Conservation (phyloP, 2,888 invertebrate genomes). For the Hoplodrina blanda region DNA sequence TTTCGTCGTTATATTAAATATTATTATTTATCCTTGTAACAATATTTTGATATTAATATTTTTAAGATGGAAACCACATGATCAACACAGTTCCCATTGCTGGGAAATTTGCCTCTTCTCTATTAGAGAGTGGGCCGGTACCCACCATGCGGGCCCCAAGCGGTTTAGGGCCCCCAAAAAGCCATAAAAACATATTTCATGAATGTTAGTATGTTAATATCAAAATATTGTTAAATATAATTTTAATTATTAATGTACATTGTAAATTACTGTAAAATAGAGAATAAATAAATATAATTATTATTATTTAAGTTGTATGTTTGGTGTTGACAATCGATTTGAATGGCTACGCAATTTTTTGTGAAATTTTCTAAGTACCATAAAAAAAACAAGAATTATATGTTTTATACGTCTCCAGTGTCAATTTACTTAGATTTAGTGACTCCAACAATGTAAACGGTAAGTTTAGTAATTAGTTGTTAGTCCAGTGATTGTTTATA, state of each 20-base stretch:
- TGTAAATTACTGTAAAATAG: conserved; percentile 65
- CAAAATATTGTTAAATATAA: conserved; percentile 24
- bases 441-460: conserved; percentile 15
- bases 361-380: background rate
- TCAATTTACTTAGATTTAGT: background rate
- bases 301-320: conserved; percentile 44
- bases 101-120: background rate
- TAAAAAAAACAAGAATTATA: background rate
- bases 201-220: conserved; percentile 23
- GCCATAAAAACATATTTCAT: background rate
- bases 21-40: conserved; percentile 43
- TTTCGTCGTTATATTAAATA: conserved; percentile 35
- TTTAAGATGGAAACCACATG: background rate
- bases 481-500: conserved; percentile 29
- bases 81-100: background rate
- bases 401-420: background rate
- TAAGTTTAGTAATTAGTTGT: conserved; percentile 27
- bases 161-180: background rate
- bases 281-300: conserved; percentile 48
- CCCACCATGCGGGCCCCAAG: background rate
- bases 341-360: conserved; percentile 1
- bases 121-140: background rate
- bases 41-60: conserved; percentile 47
- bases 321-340: conserved; percentile 20
- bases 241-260: conserved; percentile 54